Percentiles rank a stretch among this genome's conserved stretches.
These are phyloP conservation scores for Brachionus manjavacas DNA, from an alignment of 1,140 invertebrate genomes.

Conservation along the genomic window DNA sequence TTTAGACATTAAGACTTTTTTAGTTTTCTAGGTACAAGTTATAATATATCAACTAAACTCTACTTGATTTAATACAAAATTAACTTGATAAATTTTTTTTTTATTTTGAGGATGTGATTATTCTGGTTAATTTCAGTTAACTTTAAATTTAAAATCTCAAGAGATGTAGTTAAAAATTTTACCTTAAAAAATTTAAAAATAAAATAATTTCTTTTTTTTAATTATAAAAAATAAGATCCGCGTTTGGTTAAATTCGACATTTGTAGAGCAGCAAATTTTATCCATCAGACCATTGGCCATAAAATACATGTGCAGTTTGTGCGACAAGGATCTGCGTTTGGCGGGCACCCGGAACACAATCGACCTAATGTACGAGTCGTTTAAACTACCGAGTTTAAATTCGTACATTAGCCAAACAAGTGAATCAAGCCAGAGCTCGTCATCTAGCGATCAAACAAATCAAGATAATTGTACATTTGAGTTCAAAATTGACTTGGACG, in stretches of 20 bases:
- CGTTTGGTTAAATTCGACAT: constrained; percentile 5
- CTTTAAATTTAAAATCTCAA: too few relatives aligned
- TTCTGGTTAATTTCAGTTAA: too few relatives aligned
- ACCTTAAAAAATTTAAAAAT: neutral
- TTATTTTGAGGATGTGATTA: too few relatives aligned
- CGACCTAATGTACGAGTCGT: constrained; percentile 88
- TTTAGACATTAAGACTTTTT: too few relatives aligned
- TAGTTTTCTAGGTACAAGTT: too few relatives aligned
- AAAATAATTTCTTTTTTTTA: neutral
- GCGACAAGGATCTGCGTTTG: constrained; percentile 79
- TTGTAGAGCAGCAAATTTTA: neutral
- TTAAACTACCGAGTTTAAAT: constrained; percentile 61
- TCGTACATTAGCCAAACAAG: constrained; percentile 60
- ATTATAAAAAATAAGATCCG: neutral
- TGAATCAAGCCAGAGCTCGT: constrained; percentile 68
- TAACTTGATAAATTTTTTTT: too few relatives aligned
- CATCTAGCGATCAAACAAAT: constrained; percentile 58
- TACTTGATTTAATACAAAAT: too few relatives aligned
- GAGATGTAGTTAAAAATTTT: neutral
- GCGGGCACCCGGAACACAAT: constrained; percentile 83
- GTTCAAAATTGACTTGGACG: constrained; percentile 67
- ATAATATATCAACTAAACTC: too few relatives aligned
- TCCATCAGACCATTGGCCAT: neutral
- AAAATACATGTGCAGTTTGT: constrained; percentile 80
- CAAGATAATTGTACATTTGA: neutral